These are phyloP conservation scores for Brachionus manjavacas DNA, from an alignment of 1,140 invertebrate genomes.

Conservation along the genomic window DNA sequence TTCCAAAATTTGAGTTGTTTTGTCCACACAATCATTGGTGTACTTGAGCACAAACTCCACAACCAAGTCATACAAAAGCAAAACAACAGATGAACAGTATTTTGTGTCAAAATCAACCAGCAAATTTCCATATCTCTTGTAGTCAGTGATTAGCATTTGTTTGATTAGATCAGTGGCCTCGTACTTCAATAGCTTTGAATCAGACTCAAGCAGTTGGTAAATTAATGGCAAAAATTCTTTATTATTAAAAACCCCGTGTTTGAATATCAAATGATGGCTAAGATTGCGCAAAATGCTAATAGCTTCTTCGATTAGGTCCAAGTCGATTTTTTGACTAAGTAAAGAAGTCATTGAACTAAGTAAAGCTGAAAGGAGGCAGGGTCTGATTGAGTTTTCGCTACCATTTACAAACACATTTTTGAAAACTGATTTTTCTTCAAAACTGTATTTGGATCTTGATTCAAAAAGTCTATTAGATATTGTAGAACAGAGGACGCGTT, in stretches of 20 bases:
- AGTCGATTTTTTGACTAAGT: background rate
- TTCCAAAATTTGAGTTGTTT: background rate
- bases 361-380: background rate
- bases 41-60: background rate
- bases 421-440: constrained; percentile 1
- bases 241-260: background rate
- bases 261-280: background rate
- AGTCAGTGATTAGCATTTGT: background rate
- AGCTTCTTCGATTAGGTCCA: background rate
- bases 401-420: constrained; percentile 8
- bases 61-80: background rate
- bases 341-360: background rate
- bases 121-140: background rate
- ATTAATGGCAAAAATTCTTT: background rate
- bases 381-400: background rate
- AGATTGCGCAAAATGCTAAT: background rate
- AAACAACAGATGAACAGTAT: background rate
- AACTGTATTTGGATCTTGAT: background rate
- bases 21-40: background rate
- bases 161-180: background rate
- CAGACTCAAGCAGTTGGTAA: background rate
- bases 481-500: background rate
- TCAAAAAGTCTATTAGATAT: background rate
- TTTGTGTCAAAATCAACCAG: constrained; percentile 2
- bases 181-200: background rate